Base-by-base conservation (phyloP, 2,797 vertebrate genomes). In the Lutjanus argentimaculatus region DNA sequence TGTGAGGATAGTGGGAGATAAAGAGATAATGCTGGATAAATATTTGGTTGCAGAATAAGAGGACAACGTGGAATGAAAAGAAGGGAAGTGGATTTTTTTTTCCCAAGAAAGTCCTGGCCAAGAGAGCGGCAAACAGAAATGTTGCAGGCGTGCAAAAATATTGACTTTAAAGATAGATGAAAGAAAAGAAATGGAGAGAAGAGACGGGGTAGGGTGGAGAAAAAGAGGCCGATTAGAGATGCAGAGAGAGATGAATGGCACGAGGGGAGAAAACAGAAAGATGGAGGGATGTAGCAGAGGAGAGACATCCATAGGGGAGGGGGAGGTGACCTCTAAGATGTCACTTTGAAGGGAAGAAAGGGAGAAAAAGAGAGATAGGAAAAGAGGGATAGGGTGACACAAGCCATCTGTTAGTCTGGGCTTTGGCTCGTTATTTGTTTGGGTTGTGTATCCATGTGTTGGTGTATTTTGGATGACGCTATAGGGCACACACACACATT, bases 351-450 rank as follows among this genome's bases (percentile, higher is more conserved):
- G 67, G n/a, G 64, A 84, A 30, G 80, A 86, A 85, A 79, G 82
- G 83, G 72, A 82, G 59, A 70, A 66, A 86, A 77, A 84, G 58
- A 89, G 78, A 75, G 83, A 90, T 88, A 70, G 86, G 63, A 73
- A 45, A 56, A 80, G 81, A 86, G 71, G 79, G 79, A 78, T 67
- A 74, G 78, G 76, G 80, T 91, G 92, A 92, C 92, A 88, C 73
- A 15, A 81, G 82, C 92, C 90, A 92, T 93, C 93, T 93, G 93
- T 94, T 93, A 85, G 87, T 91, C 88, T 91, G 87, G 86, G 90
- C 87, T 88, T 66, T 65, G 69, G 64, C 80, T 86, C 46, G 13
- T 65, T 77, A 81, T 92, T 89, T 93, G 89, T 91, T 89, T 89
- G 79, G 77, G 67, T 87, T 83, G 80, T 81, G 84, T 69, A 69